Evolutionary conservation across 2,113 vertebrate species (phyloP), one percentile per base, ranked within the genome.

Genomic region (Piaya cayana): DNA sequence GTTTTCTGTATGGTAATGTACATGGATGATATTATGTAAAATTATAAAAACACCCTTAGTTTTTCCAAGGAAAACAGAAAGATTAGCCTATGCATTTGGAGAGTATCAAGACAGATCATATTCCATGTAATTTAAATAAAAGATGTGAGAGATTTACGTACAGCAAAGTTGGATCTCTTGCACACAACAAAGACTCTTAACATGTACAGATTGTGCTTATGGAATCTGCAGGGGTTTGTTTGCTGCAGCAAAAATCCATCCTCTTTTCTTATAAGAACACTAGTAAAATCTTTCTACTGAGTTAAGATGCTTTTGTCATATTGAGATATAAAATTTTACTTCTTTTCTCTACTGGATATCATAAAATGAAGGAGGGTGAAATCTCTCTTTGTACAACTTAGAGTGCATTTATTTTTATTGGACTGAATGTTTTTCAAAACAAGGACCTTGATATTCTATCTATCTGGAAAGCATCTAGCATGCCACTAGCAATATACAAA

Each of bases 51-150:
- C 30, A 65, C 23, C 9, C 65, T 91, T 68, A 82, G 7, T 68
- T 92, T 96, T 90, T 80, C 59, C 63, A 9, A 72, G 53, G 32
- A 94, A 74, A 90, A 90, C 56, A 15, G 77, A 80, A 94, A 72
- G 14, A 88, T 68, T 91, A 86, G 30, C 70, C 92, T 42, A 81
- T 43, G 3, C 43, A 45, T 79, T 89, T 81, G 77, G 58, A 81
- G 21, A 94, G 9, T 50, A 71, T 56, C 42, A 71, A 84, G n/a
- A 26, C n/a, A 82, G 39, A 89, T 96, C 52, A 79, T 26, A 79
- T 79, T 89, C 25, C 58, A 72, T 17, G 26, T 78, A 89, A 81
- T 58, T 79, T 65, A 90, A 92, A 81, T 58, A 75, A 76, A 88
- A 83, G 32, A 70, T 22, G 34, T 23, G 10, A n/a, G 85, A 32